Percentiles rank a stretch among this genome's conserved stretches.
Conservation (phyloP, 1,140 invertebrate genomes). For the Cydia fagiglandana region DNA sequence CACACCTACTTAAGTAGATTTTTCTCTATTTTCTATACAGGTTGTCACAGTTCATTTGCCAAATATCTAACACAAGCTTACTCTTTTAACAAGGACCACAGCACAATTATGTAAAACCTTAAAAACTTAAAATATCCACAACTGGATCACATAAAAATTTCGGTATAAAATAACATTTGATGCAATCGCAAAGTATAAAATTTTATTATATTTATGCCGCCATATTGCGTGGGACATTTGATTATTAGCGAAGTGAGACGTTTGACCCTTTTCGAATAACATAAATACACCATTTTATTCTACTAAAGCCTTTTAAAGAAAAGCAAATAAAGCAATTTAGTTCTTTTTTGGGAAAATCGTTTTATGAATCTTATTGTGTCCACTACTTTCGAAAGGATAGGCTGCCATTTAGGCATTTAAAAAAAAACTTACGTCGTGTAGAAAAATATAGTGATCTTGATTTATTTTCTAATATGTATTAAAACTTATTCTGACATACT, state of each 20-base stretch:
- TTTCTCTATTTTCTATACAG: too few relatives aligned
- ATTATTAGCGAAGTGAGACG: conserved; percentile 24
- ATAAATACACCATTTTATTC: conserved; percentile 1
- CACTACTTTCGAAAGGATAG: too few relatives aligned
- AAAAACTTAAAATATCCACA: conserved; percentile 8
- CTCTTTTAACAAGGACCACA: conserved; percentile 19
- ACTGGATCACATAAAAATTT: conserved; percentile 22
- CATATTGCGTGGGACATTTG: conserved; percentile 15
- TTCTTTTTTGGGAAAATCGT: background rate
- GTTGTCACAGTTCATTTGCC: too few relatives aligned
- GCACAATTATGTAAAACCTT: background rate
- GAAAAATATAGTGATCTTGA: too few relatives aligned
- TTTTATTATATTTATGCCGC: conserved; percentile 19
- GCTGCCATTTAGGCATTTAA: too few relatives aligned
- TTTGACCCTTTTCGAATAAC: background rate
- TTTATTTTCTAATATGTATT: too few relatives aligned
- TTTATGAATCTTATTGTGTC: too few relatives aligned
- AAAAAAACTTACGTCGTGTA: too few relatives aligned
- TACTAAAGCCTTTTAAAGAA: conserved; percentile 14
- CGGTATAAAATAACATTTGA: background rate
- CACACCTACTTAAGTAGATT: too few relatives aligned
- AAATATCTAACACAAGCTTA: background rate
- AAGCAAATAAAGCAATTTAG: background rate
- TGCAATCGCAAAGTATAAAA: conserved; percentile 17
- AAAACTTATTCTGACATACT: too few relatives aligned